Base-by-base conservation (phyloP, 2,888 invertebrate genomes). In the Dyspetes luteomarginatus region DNA sequence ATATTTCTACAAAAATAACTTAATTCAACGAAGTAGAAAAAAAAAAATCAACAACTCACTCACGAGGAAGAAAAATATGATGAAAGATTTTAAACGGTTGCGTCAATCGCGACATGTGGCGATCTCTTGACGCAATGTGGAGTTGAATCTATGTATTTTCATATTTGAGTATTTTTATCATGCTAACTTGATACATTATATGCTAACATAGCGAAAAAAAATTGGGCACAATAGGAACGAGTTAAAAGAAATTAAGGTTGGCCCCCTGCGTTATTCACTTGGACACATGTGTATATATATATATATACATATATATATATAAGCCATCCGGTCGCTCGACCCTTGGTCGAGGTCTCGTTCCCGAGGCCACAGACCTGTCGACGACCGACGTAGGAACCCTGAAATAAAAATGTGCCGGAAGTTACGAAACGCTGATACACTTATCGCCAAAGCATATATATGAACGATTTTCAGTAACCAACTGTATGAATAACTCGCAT, bases 371-470 rank as follows among this genome's bases (percentile, higher is more conserved):
- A 26, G 41, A 48, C 28, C 62, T 62, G 64, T 64, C 75, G 62
- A 56, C 72, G 60, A 22, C 45, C 62, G 26, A 17, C 24, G 22
- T 17, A 52, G 52, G n/a, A 72, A 41, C 73, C 73, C 52, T 60
- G 45, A 78, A 79, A 36, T n/a, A 30, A 36, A 60, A 55, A 17
- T 36, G 24, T 64, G 73, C 36, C 73, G 62, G 73, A 73, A 69
- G 69, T 79, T 69, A 74, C 68, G 64, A 79, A 74, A 79, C 45
- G 48, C 41, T 79, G 74, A 64, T 65, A 69, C 56, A 28, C 58
- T 15, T 50, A 69, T 45, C 48, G 15, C n/a, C 24, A 17, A 9
- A 28, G 22, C 4, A 24, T 12, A 41, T 60, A 60, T 24, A 56
- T 28, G 28, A 24, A 24, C 15, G 24, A 22, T 22, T 9, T 4